Evolutionary conservation across 2,113 vertebrate species (phyloP).

Genomic region (Coptodon rendalli): DNA sequence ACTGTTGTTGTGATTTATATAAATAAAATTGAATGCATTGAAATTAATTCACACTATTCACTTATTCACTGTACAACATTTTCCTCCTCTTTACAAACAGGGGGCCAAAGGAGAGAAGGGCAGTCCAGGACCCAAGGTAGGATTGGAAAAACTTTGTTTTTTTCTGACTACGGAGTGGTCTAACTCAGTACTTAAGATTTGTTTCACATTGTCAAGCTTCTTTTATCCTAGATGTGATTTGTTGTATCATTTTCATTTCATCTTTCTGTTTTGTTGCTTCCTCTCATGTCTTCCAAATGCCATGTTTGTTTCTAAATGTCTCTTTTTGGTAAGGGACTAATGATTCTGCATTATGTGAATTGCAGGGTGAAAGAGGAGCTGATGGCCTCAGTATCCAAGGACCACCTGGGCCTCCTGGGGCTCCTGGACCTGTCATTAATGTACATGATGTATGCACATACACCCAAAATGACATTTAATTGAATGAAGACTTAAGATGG

Average conservation of each 20-base stretch:
- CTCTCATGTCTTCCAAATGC: not conserved
- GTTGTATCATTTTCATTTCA: not conserved
- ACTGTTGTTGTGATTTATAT: not conserved
- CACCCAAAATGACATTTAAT: not conserved
- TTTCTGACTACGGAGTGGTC: not conserved
- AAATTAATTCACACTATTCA: not conserved
- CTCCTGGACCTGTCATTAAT: slow-evolving; percentile 71
- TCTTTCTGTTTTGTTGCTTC: not conserved
- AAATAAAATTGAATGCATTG: not conserved
- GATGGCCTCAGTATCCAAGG: slow-evolving; percentile 76
- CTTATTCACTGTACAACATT: not conserved
- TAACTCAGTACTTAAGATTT: not conserved
- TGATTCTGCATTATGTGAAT: not conserved
- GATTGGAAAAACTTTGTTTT: not conserved
- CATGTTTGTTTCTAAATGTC: not conserved
- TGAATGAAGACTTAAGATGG: not conserved
- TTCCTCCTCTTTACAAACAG: slow-evolving; percentile 52
- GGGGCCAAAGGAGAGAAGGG: slow-evolving; percentile 86
- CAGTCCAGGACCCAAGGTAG: slow-evolving; percentile 78
- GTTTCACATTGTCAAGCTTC: not conserved
- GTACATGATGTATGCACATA: slow-evolving; percentile 73
- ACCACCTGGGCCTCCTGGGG: slow-evolving; percentile 81
- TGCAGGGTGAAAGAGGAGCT: slow-evolving; percentile 80
- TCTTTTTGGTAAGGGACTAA: rapidly evolving
- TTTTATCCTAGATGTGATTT: not conserved